Percentiles rank a stretch among this genome's conserved stretches.
Evolutionary conservation across 2,113 vertebrate species (phyloP).

Genomic region (Holacanthus passer): DNA sequence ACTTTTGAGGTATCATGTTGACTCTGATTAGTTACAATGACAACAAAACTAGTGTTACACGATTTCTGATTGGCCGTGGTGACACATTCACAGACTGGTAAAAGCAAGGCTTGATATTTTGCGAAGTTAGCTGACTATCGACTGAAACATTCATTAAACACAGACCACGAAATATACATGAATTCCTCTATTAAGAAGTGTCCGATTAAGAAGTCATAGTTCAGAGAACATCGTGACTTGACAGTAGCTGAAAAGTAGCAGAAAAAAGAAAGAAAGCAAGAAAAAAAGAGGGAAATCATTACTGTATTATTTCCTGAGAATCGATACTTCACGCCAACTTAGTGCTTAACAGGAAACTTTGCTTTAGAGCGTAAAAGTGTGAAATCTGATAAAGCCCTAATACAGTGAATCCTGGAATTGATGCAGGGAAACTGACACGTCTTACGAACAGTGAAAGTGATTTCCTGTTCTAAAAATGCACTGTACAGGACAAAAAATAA

Average conservation of each 20-base stretch:
- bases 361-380: background rate
- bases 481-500: background rate
- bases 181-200: background rate
- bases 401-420: background rate
- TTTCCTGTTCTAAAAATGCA: background rate
- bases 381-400: background rate
- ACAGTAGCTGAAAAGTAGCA: background rate
- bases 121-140: background rate
- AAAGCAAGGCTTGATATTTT: too few species aligned
- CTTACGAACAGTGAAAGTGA: background rate
- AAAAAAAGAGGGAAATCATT: background rate
- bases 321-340: slow-evolving; percentile 1
- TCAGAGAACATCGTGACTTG: too few species aligned
- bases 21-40: background rate
- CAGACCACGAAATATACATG: too few species aligned
- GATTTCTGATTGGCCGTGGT: background rate
- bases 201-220: too few species aligned
- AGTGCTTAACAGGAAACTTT: slow-evolving; percentile 6
- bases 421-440: background rate
- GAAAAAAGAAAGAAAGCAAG: background rate
- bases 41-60: background rate
- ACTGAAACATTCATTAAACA: background rate
- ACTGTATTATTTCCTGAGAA: slow-evolving; percentile 4
- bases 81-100: background rate
- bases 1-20: background rate